Base-by-base conservation (phyloP, 64 coral and sea anemone species). In the Anthopleura sola region DNA sequence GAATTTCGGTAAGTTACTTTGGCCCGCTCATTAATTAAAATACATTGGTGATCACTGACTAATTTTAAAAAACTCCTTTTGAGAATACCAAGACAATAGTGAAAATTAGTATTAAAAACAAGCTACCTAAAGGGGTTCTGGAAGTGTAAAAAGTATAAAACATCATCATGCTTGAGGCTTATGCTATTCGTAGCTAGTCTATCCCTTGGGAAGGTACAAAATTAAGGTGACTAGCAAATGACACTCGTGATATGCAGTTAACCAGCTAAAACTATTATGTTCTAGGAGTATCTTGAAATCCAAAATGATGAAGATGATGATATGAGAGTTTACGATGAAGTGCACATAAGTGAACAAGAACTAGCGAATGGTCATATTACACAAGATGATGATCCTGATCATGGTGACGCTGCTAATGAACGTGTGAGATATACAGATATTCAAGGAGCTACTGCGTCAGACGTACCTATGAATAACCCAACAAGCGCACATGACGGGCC, bases 1-100 rank as follows among this genome's bases (percentile, higher is more conserved):
- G 49, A 19, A 60, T 83, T 16, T 56, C 82, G 49, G 82, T 83
- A 56, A 83, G 82, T 71, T 31, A 53, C 50, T 17, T 44, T 44
- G 40, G 40, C 40, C 9, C 40, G 9, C 40, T 44, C 40, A 44
- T n/a, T 44, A 44, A 44, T 44, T 44, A 44, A 44, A 6, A 44
- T 8, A 6, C 4, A 44, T 44, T 8, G 40, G 9, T 44, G 40
- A 8, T 44, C 40, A 44, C 40, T 44, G 40, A 8, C 40, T 44
- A 8, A 44, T 44, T 44, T n/a, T n/a, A n/a, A n/a, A n/a, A n/a
- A n/a, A n/a, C n/a, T n/a, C n/a, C n/a, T n/a, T n/a, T n/a, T n/a
- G n/a, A n/a, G n/a, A n/a, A n/a, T n/a, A n/a, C n/a, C n/a, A n/a
- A n/a, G n/a, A n/a, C n/a, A n/a, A n/a, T n/a, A n/a, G n/a, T n/a